Conservation (phyloP, 2,888 invertebrate genomes). For the Scaptomyza caliginosa region DNA sequence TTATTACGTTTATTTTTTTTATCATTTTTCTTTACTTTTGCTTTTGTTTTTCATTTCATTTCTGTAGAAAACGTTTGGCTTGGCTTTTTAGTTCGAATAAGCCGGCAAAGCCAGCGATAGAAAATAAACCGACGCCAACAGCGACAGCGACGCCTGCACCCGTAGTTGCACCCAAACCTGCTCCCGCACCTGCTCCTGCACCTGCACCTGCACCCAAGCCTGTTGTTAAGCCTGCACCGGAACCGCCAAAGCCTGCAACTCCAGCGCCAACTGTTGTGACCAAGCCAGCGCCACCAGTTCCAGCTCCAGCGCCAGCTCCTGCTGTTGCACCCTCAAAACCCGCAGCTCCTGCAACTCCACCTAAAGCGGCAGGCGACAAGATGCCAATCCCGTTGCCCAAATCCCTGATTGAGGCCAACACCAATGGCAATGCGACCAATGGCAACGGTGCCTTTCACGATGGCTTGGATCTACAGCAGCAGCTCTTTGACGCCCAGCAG, state of each 20-base stretch:
- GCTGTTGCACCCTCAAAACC: slow-evolving; percentile 1
- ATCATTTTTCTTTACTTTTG: slow-evolving; percentile 41
- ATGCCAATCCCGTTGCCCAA: slow-evolving; percentile 70
- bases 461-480: slow-evolving; percentile 69
- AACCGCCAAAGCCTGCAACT: slow-evolving; percentile 39
- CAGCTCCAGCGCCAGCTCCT: slow-evolving; percentile 31
- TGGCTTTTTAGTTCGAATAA: slow-evolving; percentile 82
- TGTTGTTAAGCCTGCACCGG: slow-evolving; percentile 26
- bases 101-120: slow-evolving; percentile 75
- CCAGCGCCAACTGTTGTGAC: slow-evolving; percentile 1
- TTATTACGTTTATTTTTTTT: slow-evolving; percentile 40
- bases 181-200: slow-evolving; percentile 53
- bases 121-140: slow-evolving; percentile 58
- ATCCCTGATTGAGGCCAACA: slow-evolving; percentile 42
- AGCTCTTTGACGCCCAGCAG: slow-evolving; percentile 67
- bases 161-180: slow-evolving; percentile 34
- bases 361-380: slow-evolving; percentile 38
- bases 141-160: slow-evolving; percentile 23
- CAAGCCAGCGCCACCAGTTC: slow-evolving; percentile 39
- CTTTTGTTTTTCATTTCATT: slow-evolving; percentile 50
- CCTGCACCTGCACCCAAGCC: slow-evolving; percentile 52
- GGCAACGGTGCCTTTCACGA: slow-evolving; percentile 49
- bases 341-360: slow-evolving; percentile 25
- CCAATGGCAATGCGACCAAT: slow-evolving; percentile 46
- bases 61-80: slow-evolving; percentile 83